Base-by-base conservation (phyloP, 1,140 invertebrate species). In the Drosophila chauvacae region DNA sequence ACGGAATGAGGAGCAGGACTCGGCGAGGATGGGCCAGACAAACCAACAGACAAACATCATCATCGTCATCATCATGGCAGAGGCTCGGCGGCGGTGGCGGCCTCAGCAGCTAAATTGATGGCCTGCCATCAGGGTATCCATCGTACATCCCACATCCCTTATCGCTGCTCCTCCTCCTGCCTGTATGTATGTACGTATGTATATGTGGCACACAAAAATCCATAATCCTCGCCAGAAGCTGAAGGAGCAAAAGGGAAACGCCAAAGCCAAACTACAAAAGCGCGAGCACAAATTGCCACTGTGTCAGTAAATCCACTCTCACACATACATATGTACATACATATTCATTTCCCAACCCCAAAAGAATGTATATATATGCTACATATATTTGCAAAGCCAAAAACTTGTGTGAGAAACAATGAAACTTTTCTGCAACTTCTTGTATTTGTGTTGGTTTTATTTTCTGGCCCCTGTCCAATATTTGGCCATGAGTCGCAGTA, bases 31-130 rank as follows among this genome's bases (percentile, higher is more conserved):
- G 81, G 62, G 62, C 80, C 84, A 88, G 84, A 88, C 84, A 84
- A 84, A 90, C 80, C 85, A 84, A 90, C 84, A 88, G 84, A 84
- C 84, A 84, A 88, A 88, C 85, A 84, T 88, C 77, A 88, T 88
- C 60, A 87, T 84, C 57, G 71, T 80, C 64, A 20, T 69, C 50
- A 64, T 80, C 69, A 50, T 47, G 18, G 35, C 62, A 42, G 35
- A 35, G 65, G 64, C 64, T 28, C 28, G 28, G 59, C 48, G 60
- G 58, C 48, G 60, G 58, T 45, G 55, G 63, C 56, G 57, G 70
- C 66, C 42, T 74, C 45, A 45, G 71, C 68, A 65, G 65, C 78
- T 65, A 80, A 88, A 88, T 88, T 88, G 84, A 88, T 88, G 84
- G 84, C 77, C 72, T 88, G 85, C 80, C 80, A 77, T 78, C 75